These are phyloP conservation scores for Romanogobio albipinnatus DNA, from an alignment of 2,113 vertebrate species.

Conservation along the genomic window DNA sequence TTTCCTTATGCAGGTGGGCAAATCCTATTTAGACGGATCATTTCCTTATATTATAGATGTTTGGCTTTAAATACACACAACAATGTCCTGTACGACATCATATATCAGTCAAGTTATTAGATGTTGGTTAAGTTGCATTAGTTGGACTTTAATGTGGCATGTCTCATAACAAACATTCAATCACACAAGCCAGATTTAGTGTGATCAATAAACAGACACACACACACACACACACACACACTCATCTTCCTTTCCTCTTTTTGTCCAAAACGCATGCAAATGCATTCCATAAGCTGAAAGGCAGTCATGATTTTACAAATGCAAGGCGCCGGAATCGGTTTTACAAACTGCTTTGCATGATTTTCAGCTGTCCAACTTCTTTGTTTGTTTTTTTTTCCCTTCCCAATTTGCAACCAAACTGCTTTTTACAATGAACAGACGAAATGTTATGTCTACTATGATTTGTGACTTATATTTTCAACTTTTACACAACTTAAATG, in stretches of 20 bases:
- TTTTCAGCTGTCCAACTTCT: conserved; percentile 49
- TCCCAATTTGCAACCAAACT: conserved; percentile 17
- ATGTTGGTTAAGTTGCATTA: conserved; percentile 14
- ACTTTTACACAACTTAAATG: background rate
- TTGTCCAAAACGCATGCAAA: conserved; percentile 32
- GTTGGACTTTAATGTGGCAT: background rate
- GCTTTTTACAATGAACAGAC: conserved; percentile 7
- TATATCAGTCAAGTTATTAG: background rate
- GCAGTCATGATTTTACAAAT: conserved; percentile 24
- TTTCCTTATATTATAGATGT: background rate
- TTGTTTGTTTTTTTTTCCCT: conserved; percentile 46
- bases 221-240: conserved; percentile 26
- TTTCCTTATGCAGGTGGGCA: conserved; percentile 54
- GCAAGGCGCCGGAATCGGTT: conserved; percentile 41
- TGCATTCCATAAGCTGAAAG: conserved; percentile 8
- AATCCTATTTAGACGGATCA: conserved; percentile 42
- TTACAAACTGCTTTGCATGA: conserved; percentile 51
- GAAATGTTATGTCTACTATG: background rate
- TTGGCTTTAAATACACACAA: background rate
- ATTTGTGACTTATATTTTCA: background rate
- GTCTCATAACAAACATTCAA: background rate
- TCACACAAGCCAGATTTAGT: conserved; percentile 3
- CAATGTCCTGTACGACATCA: background rate
- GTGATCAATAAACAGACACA: conserved; percentile 35
- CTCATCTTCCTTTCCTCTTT: conserved; percentile 25